Percentiles rank a stretch among this genome's conserved stretches.
These are phyloP conservation scores for Gadopsis marmoratus DNA, from an alignment of 2,797 vertebrate genomes.

Conservation along the genomic window DNA sequence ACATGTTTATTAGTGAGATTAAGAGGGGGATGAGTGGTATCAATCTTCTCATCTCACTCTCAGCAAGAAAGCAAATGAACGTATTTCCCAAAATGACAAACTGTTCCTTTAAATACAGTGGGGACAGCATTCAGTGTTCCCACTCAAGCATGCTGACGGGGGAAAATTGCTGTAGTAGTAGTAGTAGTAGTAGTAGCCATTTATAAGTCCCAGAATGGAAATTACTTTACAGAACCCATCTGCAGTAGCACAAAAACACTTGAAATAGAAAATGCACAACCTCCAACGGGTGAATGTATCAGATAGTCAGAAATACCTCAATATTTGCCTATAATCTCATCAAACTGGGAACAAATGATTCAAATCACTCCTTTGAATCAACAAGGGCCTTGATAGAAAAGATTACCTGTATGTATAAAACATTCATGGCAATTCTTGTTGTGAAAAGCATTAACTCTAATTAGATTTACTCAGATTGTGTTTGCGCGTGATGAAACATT, in stretches of 20 bases:
- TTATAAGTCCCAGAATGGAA: conserved; percentile 6
- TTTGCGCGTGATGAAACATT: conserved; percentile 51
- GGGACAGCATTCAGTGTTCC: not conserved
- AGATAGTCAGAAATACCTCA: not conserved
- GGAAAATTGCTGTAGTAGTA: not conserved
- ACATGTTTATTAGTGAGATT: not conserved
- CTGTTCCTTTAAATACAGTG: conserved; percentile 11
- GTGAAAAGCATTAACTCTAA: conserved; percentile 13
- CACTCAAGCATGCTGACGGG: not conserved
- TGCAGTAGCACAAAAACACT: not conserved
- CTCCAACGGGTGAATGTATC: not conserved
- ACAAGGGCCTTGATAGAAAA: conserved; percentile 7
- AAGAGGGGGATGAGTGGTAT: not conserved
- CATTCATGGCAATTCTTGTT: conserved; percentile 25
- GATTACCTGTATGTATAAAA: conserved; percentile 15
- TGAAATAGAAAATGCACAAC: not conserved
- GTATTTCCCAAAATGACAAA: not conserved
- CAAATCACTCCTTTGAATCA: conserved; percentile 16
- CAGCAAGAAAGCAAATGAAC: too few species aligned
- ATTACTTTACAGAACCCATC: not conserved
- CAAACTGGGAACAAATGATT: conserved; percentile 4
- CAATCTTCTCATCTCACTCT: too few species aligned
- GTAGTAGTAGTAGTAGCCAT: too few species aligned
- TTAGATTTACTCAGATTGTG: conserved; percentile 30
- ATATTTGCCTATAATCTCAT: conserved; percentile 7